Percentiles rank a stretch among this genome's conserved stretches.
Evolutionary conservation across 2,888 invertebrate species (phyloP).

Genomic region (Gymnoscelis rufifasciata): DNA sequence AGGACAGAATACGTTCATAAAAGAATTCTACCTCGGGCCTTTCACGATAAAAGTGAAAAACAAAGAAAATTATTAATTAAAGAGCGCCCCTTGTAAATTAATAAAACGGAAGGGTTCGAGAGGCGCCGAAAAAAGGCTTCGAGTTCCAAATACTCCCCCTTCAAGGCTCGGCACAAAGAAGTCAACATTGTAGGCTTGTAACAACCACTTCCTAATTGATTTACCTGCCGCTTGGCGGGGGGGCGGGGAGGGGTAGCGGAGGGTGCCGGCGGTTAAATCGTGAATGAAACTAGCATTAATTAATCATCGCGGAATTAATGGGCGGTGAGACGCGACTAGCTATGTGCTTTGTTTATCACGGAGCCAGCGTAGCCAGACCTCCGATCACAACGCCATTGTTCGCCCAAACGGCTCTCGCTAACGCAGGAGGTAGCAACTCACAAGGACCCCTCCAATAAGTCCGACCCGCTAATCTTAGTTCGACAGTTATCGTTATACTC

Average conservation of each 20-base stretch:
- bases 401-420: too few relatives aligned
- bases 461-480: neutral
- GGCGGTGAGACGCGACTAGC: neutral
- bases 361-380: neutral
- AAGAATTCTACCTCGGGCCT: slow-evolving; percentile 15
- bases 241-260: neutral
- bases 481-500: neutral
- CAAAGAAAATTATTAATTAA: slow-evolving; percentile 32
- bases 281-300: slow-evolving; percentile 1
- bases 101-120: slow-evolving; percentile 30
- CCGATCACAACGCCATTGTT: too few relatives aligned
- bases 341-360: neutral
- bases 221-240: neutral
- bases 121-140: slow-evolving; percentile 23
- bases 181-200: slow-evolving; percentile 9
- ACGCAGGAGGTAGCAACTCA: too few relatives aligned
- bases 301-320: neutral
- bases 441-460: too few relatives aligned
- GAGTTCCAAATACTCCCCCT: slow-evolving; percentile 15
- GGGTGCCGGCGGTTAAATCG: neutral
- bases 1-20: slow-evolving; percentile 19
- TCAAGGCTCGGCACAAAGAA: neutral
- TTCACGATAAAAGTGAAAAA: slow-evolving; percentile 27
- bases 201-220: slow-evolving; percentile 7
- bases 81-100: slow-evolving; percentile 30